Evolutionary conservation across 2,888 invertebrate species (phyloP), one percentile per base, ranked within the genome.

Genomic region (Ctenicera cuprea): DNA sequence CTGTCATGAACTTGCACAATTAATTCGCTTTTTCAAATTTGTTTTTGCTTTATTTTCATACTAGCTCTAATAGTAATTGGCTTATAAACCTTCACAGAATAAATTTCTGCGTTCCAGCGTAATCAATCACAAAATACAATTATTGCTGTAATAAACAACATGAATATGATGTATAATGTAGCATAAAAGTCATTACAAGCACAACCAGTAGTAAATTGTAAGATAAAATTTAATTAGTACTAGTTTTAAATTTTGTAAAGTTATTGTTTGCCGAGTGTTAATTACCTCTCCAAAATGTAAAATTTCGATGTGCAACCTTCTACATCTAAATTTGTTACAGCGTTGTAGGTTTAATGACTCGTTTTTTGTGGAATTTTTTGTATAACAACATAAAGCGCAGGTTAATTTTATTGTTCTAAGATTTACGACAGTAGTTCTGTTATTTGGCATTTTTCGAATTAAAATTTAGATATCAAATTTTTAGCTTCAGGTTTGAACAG

Each of bases 101-200:
- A 45, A 63, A 63, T 22, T 38, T 63, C 38, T 59, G 38, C 30
- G 11, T 33, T 33, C 59, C 38, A 59, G n/a, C 59, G 59, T 59
- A 59, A 59, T 59, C 59, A 59, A 59, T 59, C 59, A 57, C 57
- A 59, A 38, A 59, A 59, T 38, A 38, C 59, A 59, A 59, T 59
- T 59, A 59, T 38, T 18, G 20, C 18, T 16, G 59, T 18, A 37
- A 38, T 59, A 59, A 59, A 59, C 59, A 59, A 59, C 38, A 12
- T 59, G 18, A 38, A 7, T 14, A 38, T 12, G 38, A 18, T 20
- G 33, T 59, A 38, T 38, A 59, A 59, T 12, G 18, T 18, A 22
- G 20, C 59, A 38, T 59, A 59, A 59, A 59, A 59, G 33, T 59
- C 30, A 38, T 57, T 57, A 18, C 14, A 37, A 37, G 3, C 30